Conservation (phyloP, 2,113 vertebrate species). For the Lagopus muta region DNA sequence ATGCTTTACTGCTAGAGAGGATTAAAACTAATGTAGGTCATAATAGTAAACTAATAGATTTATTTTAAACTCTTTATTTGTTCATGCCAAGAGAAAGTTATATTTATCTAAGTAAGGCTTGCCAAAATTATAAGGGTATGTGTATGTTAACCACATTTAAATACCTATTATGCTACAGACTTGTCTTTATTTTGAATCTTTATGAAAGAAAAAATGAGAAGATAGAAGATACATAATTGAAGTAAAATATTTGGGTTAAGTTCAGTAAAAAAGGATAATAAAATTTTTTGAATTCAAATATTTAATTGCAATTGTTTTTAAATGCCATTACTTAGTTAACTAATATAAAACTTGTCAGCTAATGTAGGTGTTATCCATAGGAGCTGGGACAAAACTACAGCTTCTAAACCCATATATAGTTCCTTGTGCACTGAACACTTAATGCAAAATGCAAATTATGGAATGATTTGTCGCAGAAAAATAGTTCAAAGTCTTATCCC, state of each 20-base stretch:
- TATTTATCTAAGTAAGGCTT: not conserved
- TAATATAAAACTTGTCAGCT: not conserved
- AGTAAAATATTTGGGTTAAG: not conserved
- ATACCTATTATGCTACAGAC: not conserved
- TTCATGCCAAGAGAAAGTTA: not conserved
- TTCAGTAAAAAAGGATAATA: too few species aligned
- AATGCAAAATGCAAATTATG: not conserved
- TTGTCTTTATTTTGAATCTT: not conserved
- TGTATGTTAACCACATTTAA: not conserved
- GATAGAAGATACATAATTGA: not conserved
- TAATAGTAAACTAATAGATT: not conserved
- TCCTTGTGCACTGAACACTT: not conserved
- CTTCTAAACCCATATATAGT: not conserved
- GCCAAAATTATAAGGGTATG: not conserved
- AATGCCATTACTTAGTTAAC: not conserved
- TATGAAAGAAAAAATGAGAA: not conserved
- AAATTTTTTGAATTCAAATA: too few species aligned
- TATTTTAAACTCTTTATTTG: not conserved
- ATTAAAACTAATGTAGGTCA: not conserved
- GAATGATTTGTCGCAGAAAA: not conserved
- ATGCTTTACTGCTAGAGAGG: not conserved
- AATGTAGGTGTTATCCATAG: not conserved
- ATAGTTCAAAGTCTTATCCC: not conserved
- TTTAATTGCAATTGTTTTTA: too few species aligned
- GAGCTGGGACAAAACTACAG: not conserved